A percentile compares a stretch with the other conserved stretches of the same genome.
Evolutionary conservation across 1,140 invertebrate species (phyloP).

Genomic region (Drusus annulatus): DNA sequence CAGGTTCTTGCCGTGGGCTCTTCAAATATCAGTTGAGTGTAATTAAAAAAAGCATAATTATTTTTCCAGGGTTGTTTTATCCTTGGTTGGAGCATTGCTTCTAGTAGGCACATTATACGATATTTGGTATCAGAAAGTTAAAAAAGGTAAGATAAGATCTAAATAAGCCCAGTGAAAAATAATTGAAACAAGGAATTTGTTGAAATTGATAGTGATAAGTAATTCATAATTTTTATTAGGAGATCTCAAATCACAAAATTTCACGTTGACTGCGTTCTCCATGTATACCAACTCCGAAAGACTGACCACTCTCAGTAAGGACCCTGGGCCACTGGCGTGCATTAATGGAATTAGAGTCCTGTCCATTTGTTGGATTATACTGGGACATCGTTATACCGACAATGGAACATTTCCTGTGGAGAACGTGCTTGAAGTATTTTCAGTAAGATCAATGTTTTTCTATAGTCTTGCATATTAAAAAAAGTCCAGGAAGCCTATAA

Average conservation of each 20-base stretch:
- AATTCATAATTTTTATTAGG: too few relatives aligned
- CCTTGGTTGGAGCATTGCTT: not conserved
- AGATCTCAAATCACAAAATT: not conserved
- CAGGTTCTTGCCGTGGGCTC: too few relatives aligned
- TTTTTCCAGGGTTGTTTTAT: not conserved
- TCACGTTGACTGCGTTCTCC: not conserved
- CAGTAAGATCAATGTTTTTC: too few relatives aligned
- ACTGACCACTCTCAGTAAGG: not conserved
- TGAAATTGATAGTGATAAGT: too few relatives aligned
- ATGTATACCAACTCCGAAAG: not conserved
- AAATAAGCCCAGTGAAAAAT: too few relatives aligned
- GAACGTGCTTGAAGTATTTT: too few relatives aligned
- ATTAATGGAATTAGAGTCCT: conserved; percentile 74
- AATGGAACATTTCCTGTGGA: too few relatives aligned
- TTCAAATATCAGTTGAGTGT: too few relatives aligned
- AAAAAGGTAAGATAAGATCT: not conserved
- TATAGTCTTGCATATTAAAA: too few relatives aligned
- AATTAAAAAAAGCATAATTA: too few relatives aligned
- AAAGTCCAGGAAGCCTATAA: too few relatives aligned
- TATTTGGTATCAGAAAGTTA: not conserved
- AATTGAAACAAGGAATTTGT: too few relatives aligned
- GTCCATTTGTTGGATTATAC: conserved; percentile 79
- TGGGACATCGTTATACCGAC: conserved; percentile 71
- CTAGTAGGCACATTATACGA: not conserved
- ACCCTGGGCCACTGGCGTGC: conserved; percentile 63